Conservation (phyloP, 2,113 vertebrate species). For the Ailurus styani region DNA sequence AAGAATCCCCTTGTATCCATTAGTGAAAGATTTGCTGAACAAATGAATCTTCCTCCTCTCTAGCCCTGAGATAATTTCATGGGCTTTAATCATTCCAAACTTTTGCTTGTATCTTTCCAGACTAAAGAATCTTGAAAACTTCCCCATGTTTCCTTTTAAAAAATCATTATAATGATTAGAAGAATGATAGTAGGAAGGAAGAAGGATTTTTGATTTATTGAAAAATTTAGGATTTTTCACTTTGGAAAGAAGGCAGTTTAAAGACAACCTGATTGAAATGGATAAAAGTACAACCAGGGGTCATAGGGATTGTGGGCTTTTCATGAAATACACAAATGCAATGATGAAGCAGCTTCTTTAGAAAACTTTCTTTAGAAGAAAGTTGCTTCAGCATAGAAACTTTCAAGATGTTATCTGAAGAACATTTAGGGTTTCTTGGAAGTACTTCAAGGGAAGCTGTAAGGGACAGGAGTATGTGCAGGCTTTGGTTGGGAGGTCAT, state of each 20-base stretch:
- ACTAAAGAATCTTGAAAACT: background rate
- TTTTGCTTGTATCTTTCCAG: background rate
- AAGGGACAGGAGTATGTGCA: background rate
- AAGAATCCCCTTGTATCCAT: background rate
- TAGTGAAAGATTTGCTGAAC: background rate
- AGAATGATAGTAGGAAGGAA: background rate
- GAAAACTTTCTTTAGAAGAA: slow-evolving; percentile 4
- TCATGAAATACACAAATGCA: background rate
- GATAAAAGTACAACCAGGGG: background rate
- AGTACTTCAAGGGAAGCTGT: background rate
- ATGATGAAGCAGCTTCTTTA: background rate
- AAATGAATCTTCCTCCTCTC: background rate
- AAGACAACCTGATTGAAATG: background rate
- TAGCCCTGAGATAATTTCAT: background rate
- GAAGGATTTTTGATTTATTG: background rate
- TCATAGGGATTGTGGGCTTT: background rate
- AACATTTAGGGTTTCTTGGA: background rate
- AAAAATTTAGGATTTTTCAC: background rate
- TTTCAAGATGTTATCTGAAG: background rate
- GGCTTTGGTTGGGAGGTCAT: background rate
- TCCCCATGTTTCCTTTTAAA: background rate
- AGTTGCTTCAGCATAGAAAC: background rate
- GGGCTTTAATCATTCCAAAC: background rate
- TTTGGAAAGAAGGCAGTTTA: background rate
- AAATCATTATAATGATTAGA: background rate